phyloP scores from a whole-genome alignment of 2,888 invertebrate species.

The Zygothrica quintamaculata region DNA sequence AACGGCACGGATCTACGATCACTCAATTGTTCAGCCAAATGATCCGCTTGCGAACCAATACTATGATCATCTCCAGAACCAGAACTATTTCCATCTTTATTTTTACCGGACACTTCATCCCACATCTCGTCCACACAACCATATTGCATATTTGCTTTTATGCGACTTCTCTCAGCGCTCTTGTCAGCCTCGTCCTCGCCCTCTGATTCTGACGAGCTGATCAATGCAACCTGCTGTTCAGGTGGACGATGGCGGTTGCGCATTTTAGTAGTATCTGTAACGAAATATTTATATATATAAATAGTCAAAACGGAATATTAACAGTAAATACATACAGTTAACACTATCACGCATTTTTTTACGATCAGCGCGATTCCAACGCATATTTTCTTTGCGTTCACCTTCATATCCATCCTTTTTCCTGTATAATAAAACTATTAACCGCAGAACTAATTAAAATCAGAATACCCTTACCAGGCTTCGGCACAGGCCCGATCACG shows the following conservation, averaged over 20 bases:
- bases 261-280: conserved; percentile 79
- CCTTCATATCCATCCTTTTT: conserved; percentile 84
- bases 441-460: background rate
- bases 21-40: conserved; percentile 40
- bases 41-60: conserved; percentile 37
- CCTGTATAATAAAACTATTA: conserved; percentile 59
- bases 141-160: conserved; percentile 62
- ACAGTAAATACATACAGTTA: conserved; percentile 82
- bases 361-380: conserved; percentile 83
- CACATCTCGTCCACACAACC: conserved; percentile 51
- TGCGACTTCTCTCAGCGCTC: conserved; percentile 37
- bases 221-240: conserved; percentile 67
- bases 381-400: conserved; percentile 82
- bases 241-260: conserved; percentile 73
- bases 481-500: conserved; percentile 95
- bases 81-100: conserved; percentile 25
- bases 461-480: conserved; percentile 90
- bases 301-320: too few relatives aligned
- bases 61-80: conserved; percentile 46
- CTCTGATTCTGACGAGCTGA: conserved; percentile 81
- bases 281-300: background rate
- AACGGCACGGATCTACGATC: conserved; percentile 29
- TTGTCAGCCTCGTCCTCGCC: conserved; percentile 58
- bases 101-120: conserved; percentile 56
- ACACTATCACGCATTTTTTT: conserved; percentile 83